Evolutionary conservation across 2,113 vertebrate genomes (phyloP).

Genomic region (Saccopteryx leptura): DNA sequence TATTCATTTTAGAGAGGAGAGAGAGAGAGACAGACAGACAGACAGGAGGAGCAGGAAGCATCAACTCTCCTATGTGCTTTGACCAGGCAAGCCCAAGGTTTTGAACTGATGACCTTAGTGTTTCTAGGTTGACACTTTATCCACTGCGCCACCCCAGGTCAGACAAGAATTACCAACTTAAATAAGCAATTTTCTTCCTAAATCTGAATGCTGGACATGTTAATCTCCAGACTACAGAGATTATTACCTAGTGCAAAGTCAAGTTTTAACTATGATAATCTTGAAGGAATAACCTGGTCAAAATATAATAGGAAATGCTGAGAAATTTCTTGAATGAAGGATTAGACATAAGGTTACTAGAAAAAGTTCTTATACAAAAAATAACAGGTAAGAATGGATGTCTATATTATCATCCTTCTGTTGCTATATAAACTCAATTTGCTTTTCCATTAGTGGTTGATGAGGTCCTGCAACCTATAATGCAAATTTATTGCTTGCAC

Average conservation of each 20-base stretch:
- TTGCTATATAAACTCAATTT: neutral
- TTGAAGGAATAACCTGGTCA: neutral
- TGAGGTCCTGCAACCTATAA: neutral
- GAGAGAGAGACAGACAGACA: too few species aligned
- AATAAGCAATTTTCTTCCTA: neutral
- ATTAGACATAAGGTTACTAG: neutral
- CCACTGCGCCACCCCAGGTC: too few species aligned
- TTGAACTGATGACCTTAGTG: too few species aligned
- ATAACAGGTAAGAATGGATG: neutral
- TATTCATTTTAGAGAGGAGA: too few species aligned
- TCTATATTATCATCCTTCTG: neutral
- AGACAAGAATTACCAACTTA: neutral
- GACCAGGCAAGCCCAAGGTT: too few species aligned
- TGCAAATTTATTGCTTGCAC: neutral
- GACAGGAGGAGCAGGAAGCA: too few species aligned
- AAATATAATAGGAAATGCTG: slow-evolving; percentile 2
- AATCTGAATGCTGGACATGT: neutral
- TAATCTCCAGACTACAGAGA: neutral
- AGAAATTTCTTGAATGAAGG: neutral
- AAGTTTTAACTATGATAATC: neutral
- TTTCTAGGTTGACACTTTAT: too few species aligned
- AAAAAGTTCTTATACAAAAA: neutral
- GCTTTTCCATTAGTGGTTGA: neutral
- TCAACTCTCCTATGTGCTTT: too few species aligned
- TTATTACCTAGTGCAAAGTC: neutral